phyloP scores from a whole-genome alignment of 2,888 invertebrate species.

The Zaprionus lineosus region DNA sequence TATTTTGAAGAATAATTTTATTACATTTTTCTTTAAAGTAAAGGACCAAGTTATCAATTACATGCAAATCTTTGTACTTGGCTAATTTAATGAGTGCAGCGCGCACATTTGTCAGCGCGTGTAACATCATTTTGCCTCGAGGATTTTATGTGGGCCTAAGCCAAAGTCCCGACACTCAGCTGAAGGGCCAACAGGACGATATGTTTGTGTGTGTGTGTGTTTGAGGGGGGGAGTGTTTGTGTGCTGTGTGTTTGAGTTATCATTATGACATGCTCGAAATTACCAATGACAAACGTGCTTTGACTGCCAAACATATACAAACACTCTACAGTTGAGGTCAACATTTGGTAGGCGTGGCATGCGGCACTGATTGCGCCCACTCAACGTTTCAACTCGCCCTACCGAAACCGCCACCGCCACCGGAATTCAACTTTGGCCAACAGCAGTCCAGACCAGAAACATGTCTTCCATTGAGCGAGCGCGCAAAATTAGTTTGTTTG shows the following conservation, averaged over 20 bases:
- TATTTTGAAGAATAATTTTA: too few relatives aligned
- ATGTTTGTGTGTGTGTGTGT: not conserved
- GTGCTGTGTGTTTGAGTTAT: conserved; percentile 66
- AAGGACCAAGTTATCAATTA: conserved; percentile 32
- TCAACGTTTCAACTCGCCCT: too few relatives aligned
- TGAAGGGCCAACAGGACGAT: conserved; percentile 6
- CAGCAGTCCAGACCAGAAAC: conserved; percentile 31
- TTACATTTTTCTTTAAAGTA: not conserved
- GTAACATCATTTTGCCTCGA: conserved; percentile 4
- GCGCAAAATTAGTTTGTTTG: conserved; percentile 71
- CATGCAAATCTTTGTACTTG: conserved; percentile 26
- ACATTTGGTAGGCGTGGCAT: conserved; percentile 33
- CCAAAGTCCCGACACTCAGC: conserved; percentile 15
- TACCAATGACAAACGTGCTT: conserved; percentile 76
- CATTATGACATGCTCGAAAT: conserved; percentile 78
- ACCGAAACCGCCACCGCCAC: too few relatives aligned
- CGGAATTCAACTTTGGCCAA: conserved; percentile 9
- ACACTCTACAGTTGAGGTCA: conserved; percentile 29
- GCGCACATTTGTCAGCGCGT: conserved; percentile 30
- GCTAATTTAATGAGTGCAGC: conserved; percentile 59
- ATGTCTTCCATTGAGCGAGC: conserved; percentile 46
- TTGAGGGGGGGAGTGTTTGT: conserved; percentile 28
- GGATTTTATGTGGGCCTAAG: not conserved
- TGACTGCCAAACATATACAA: conserved; percentile 55
- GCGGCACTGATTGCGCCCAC: conserved; percentile 49